Conservation (phyloP, 2,888 invertebrate species). For the Brachylomia viminalis region DNA sequence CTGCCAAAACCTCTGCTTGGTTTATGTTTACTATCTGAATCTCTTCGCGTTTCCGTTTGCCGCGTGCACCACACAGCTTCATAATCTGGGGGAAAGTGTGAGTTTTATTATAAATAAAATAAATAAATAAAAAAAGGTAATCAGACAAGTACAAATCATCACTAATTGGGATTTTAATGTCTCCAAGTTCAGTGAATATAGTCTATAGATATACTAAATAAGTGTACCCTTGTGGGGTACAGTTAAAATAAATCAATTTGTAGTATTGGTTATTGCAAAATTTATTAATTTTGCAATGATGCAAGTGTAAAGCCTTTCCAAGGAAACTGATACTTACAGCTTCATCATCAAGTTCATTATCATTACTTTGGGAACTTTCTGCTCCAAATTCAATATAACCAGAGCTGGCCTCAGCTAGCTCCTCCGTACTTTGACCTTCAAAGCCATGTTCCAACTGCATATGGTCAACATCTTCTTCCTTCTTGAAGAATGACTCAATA, state of each 20-base stretch:
- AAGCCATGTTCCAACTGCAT: conserved; percentile 65
- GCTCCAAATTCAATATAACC: conserved; percentile 65
- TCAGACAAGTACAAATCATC: background rate
- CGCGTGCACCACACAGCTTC: conserved; percentile 92
- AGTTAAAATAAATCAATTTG: too few species aligned
- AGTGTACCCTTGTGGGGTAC: too few species aligned
- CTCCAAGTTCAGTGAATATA: background rate
- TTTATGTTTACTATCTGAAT: conserved; percentile 95
- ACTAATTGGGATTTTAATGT: background rate
- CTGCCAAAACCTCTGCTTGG: conserved; percentile 94
- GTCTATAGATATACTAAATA: background rate
- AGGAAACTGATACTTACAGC: conserved; percentile 79
- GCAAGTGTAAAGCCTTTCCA: background rate
- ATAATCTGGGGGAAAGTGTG: conserved; percentile 85
- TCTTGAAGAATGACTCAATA: conserved; percentile 84
- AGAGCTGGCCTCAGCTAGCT: conserved; percentile 64
- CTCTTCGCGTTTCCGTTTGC: conserved; percentile 91
- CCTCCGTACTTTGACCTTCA: conserved; percentile 51
- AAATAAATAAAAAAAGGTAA: background rate
- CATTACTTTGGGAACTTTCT: conserved; percentile 59
- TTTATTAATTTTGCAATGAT: background rate
- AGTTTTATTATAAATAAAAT: too few species aligned
- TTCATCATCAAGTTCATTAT: conserved; percentile 83
- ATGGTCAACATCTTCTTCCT: conserved; percentile 67
- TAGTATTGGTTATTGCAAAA: too few species aligned